Conservation (phyloP, 2,113 vertebrate genomes). For the Cervus canadensis region DNA sequence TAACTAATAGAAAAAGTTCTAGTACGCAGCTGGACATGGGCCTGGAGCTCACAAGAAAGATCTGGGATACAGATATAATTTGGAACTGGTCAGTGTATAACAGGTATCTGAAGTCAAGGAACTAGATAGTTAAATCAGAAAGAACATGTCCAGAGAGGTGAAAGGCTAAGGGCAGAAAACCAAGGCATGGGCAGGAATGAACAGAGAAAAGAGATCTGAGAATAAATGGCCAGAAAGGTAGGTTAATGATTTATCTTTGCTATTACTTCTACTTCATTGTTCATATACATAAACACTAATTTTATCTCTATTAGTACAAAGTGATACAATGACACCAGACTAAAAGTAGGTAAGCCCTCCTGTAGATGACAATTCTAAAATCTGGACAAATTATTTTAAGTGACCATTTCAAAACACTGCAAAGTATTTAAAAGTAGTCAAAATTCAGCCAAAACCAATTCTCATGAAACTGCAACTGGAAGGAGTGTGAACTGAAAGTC, state of each 20-base stretch:
- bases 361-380: background rate
- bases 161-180: background rate
- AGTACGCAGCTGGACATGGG: background rate
- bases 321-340: background rate
- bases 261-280: background rate
- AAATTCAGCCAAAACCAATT: background rate
- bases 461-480: background rate
- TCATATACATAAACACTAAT: background rate
- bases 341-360: background rate
- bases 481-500: background rate
- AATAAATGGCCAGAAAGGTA: background rate
- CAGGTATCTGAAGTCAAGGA: background rate
- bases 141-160: background rate
- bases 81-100: background rate
- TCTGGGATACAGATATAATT: background rate
- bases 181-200: background rate
- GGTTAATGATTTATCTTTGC: background rate
- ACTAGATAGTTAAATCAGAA: background rate
- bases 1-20: background rate
- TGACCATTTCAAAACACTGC: background rate
- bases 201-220: background rate
- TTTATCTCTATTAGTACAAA: background rate
- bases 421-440: background rate
- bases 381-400: background rate
- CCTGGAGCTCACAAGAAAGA: background rate